Conservation (phyloP, 2,888 invertebrate species). For the Ceratothoa steindachneri region DNA sequence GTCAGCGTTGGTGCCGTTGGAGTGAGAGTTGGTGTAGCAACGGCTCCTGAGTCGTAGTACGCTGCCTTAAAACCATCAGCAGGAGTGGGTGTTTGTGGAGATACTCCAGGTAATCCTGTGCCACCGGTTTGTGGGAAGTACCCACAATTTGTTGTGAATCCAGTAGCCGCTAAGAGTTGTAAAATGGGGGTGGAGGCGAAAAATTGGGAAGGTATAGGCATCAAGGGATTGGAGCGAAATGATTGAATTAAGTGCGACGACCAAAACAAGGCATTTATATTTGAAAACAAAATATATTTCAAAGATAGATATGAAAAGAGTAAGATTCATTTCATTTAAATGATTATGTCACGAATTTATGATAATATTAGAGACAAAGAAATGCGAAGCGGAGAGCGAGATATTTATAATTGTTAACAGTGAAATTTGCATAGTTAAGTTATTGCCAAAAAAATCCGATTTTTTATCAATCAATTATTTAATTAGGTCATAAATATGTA, state of each 20-base stretch:
- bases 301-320: not conserved
- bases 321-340: not conserved
- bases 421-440: no score
- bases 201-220: not conserved
- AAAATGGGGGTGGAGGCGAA: constrained; percentile 11
- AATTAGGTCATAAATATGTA: no score
- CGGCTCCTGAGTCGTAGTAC: constrained; percentile 46
- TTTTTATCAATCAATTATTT: no score
- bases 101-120: constrained; percentile 44
- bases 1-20: constrained; percentile 46
- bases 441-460: no score
- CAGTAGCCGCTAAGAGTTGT: constrained; percentile 24
- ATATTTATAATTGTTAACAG: no score
- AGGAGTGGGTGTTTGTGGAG: constrained; percentile 45
- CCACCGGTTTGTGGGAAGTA: constrained; percentile 41
- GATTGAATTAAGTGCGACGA: not conserved
- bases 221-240: not conserved
- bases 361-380: not conserved
- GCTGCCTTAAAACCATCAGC: constrained; percentile 46
- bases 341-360: not conserved
- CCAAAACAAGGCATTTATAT: not conserved
- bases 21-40: constrained; percentile 45
- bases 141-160: constrained; percentile 44
- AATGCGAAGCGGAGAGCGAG: not conserved
- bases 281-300: not conserved